Base-by-base conservation (phyloP, 1,140 invertebrate genomes). In the Prorops nasuta region DNA sequence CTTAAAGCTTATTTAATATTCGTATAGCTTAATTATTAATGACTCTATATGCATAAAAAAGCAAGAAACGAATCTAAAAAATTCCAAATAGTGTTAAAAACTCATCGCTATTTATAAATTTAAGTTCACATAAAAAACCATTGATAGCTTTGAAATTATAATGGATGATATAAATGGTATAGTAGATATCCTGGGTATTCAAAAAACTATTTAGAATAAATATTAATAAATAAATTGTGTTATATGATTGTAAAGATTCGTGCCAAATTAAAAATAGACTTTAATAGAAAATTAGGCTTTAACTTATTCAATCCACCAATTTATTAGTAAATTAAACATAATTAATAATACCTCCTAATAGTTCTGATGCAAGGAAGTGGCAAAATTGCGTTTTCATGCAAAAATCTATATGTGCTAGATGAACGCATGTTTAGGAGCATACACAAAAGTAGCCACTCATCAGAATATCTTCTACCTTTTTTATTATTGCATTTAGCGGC, bases 361-460 rank as follows among this genome's bases (percentile, higher is more conserved):
- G 49, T 53, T 1, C 54, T 18, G 7, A 48, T 15, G 14, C 19
- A 52, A 15, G 54, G 50, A 4, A 50, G 17, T 21, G 53, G 53
- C 20, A 45, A 45, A 19, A 55, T 55, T 9, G 51, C 10, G 19
- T 44, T 44, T 1, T 16, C 15, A 9, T 39, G 18, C 15, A 56
- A 16, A 15, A 53, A 44, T 7, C 37, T 52, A 28, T 56, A 56
- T 7, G 20, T 39, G 10, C 18, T 6, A 18, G 42, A 37, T 17
- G 54, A 56, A 4, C 50, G 21, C 43, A 56, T 47, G 24, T 56
- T 28, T 3, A 56, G 24, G 10, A 56, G 22, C 20, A 56, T 39
- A 24, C 44, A 47, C 14, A 56, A 31, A 9, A 56, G 22, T 15
- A 56, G 10, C 54, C 54, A 56, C 1, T 56, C 31, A 40, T 51